These are phyloP conservation scores for Falco novaeseelandiae DNA, from an alignment of 2,797 vertebrate genomes.

Conservation along the genomic window DNA sequence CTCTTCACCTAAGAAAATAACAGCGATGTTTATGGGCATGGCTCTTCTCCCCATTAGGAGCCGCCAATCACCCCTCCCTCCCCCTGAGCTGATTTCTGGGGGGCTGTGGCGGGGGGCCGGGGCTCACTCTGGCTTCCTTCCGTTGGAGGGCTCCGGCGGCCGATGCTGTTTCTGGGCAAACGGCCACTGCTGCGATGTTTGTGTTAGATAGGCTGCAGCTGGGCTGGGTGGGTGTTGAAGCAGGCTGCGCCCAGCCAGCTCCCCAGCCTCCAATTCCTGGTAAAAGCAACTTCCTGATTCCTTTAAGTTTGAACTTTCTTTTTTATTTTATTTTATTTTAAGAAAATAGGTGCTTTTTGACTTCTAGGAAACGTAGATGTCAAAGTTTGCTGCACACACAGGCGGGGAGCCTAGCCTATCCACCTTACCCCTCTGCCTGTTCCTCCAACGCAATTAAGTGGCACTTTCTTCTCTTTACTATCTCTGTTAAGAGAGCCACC, in stretches of 20 bases:
- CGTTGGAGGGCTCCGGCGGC: background rate
- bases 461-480: background rate
- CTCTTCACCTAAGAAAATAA: slow-evolving; percentile 24
- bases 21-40: background rate
- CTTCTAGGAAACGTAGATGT: background rate
- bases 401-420: background rate
- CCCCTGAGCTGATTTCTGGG: background rate
- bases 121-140: slow-evolving; percentile 44
- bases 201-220: slow-evolving; percentile 64
- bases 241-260: background rate
- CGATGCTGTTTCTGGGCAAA: slow-evolving; percentile 63
- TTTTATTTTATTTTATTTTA: background rate
- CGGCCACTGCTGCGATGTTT: slow-evolving; percentile 42
- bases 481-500: background rate
- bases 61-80: background rate
- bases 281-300: background rate
- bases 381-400: background rate
- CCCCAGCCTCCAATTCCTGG: background rate
- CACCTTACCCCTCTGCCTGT: background rate
- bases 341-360: background rate
- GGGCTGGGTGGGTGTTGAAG: slow-evolving; percentile 47
- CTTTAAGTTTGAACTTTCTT: background rate
- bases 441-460: background rate
- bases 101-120: background rate
- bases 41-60: background rate